phyloP scores from a whole-genome alignment of 2,888 invertebrate genomes.

The Pachydiplax longipennis region DNA sequence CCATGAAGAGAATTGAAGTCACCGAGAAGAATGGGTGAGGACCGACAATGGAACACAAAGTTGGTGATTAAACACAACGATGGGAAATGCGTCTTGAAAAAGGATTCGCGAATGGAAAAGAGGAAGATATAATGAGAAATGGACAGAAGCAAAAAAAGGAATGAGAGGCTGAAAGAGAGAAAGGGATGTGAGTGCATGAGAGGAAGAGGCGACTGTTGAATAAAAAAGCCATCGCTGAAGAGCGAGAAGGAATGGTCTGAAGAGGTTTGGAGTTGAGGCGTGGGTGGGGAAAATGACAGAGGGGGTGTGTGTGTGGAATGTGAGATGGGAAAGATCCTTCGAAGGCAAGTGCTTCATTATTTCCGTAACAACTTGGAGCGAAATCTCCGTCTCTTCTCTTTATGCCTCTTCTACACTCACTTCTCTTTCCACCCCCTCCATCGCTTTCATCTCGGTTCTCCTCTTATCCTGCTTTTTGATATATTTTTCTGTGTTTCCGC shows the following conservation, averaged over 20 bases:
- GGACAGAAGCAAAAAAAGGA: neutral
- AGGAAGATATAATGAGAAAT: neutral
- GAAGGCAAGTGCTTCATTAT: constrained; percentile 43
- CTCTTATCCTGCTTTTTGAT: too few species aligned
- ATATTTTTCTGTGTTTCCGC: too few species aligned
- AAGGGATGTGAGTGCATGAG: neutral
- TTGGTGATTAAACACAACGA: neutral
- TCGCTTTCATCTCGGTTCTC: too few species aligned
- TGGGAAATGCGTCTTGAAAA: neutral
- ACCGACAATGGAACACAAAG: neutral
- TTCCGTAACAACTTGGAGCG: constrained; percentile 30
- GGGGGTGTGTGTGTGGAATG: neutral
- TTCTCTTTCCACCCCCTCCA: too few species aligned
- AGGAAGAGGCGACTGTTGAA: constrained; percentile 14
- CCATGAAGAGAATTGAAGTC: neutral
- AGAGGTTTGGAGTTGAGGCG: neutral
- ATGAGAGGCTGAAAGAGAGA: neutral
- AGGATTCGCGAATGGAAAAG: neutral
- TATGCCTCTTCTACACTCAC: neutral
- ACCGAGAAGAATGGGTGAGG: neutral
- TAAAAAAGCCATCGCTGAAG: constrained; percentile 37
- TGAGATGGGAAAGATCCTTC: neutral
- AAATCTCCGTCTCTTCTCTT: neutral
- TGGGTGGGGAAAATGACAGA: neutral
- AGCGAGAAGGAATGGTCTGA: constrained; percentile 30